Conservation (phyloP, 2,797 vertebrate species). For the Enteromius thamalakanensis region DNA sequence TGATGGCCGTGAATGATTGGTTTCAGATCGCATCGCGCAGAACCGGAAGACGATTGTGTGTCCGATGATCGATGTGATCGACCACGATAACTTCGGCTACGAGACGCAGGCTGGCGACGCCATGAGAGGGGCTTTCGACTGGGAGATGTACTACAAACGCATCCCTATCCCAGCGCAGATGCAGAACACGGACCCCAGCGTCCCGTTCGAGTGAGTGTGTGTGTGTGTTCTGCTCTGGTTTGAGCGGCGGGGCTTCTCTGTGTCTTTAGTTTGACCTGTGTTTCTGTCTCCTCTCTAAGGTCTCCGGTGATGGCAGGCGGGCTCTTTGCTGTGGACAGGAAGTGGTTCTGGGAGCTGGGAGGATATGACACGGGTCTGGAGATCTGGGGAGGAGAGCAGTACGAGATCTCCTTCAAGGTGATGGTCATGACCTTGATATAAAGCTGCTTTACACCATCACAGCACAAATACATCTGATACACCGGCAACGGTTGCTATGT, state of each 20-base stretch:
- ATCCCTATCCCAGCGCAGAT: constrained; percentile 91
- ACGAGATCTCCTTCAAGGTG: constrained; percentile 99
- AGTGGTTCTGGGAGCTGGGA: constrained; percentile 95
- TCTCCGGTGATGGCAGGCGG: constrained; percentile 99
- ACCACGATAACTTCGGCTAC: constrained; percentile 94
- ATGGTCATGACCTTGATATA: constrained; percentile 22
- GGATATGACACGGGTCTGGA: constrained; percentile 85
- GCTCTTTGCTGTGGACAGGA: constrained; percentile 94
- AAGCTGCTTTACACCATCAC: not conserved
- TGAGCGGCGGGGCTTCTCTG: not conserved
- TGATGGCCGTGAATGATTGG: not conserved
- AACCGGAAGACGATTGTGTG: constrained; percentile 94
- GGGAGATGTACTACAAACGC: constrained; percentile 99
- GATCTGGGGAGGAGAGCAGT: constrained; percentile 99
- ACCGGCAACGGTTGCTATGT: not conserved
- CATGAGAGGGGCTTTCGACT: constrained; percentile 96
- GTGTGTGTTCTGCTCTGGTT: too few relatives aligned
- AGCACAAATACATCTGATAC: not conserved
- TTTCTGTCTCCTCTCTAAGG: constrained; percentile 69
- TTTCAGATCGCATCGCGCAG: constrained; percentile 90
- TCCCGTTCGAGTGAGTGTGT: constrained; percentile 85
- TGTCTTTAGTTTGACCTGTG: not conserved
- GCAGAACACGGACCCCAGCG: constrained; percentile 88
- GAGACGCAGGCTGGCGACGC: constrained; percentile 95
- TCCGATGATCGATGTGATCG: constrained; percentile 97